phyloP scores from a whole-genome alignment of 2,113 vertebrate genomes.

The Heloderma charlesbogerti region DNA sequence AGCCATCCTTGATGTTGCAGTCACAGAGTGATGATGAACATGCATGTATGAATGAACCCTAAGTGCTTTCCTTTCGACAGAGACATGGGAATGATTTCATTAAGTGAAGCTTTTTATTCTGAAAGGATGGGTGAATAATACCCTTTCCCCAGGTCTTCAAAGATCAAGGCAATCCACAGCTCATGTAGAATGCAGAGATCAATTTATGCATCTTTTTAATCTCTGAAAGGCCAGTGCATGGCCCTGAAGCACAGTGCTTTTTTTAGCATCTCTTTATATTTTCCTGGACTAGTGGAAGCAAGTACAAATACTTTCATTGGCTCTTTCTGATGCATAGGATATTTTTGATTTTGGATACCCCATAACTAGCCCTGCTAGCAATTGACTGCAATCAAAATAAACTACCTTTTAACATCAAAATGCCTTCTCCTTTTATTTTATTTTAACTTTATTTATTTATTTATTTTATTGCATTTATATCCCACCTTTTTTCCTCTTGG shows the following conservation, averaged over 20 bases:
- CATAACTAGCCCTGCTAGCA: constrained; percentile 33
- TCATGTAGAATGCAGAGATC: constrained; percentile 1
- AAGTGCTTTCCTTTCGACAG: background rate
- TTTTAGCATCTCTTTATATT: constrained; percentile 26
- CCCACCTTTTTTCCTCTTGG: too few relatives aligned
- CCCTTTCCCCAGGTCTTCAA: background rate
- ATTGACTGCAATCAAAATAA: constrained; percentile 49
- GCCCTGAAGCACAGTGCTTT: background rate
- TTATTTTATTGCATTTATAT: too few relatives aligned
- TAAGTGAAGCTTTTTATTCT: background rate
- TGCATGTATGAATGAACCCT: background rate
- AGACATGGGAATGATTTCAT: background rate
- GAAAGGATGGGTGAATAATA: background rate
- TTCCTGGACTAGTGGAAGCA: background rate
- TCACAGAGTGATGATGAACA: background rate
- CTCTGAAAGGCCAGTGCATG: constrained; percentile 17
- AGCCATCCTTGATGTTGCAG: background rate
- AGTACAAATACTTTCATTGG: background rate
- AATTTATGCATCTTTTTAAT: constrained; percentile 40
- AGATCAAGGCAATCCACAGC: background rate
- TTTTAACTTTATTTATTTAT: too few relatives aligned
- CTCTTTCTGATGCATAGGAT: background rate
- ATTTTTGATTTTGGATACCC: constrained; percentile 12
- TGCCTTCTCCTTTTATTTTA: constrained; percentile 43
- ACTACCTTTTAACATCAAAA: constrained; percentile 33